A percentile compares a stretch with the other conserved stretches of the same genome.
phyloP scores from a whole-genome alignment of 2,113 vertebrate genomes.

The Sylvicapra grimmia region DNA sequence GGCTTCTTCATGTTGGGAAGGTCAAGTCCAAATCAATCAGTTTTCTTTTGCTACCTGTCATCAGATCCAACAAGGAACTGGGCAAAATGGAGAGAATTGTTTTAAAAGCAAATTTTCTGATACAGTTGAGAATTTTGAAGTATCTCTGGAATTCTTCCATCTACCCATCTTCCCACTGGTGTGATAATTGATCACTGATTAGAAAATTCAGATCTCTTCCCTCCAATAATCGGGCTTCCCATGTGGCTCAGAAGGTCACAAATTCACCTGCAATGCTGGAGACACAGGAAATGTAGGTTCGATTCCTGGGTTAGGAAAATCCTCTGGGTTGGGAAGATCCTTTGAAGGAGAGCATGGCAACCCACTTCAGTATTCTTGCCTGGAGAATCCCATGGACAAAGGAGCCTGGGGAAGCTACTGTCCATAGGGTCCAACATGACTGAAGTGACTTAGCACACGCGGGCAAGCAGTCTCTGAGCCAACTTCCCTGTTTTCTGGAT shows the following conservation, averaged over 20 bases:
- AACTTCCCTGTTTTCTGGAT: not conserved
- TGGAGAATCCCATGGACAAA: not conserved
- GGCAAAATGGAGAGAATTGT: not conserved
- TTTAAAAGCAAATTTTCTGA: not conserved
- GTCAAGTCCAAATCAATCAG: not conserved
- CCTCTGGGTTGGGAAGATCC: not conserved
- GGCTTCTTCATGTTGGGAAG: not conserved
- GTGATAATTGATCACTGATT: not conserved
- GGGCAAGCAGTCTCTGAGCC: not conserved
- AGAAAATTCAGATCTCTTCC: not conserved
- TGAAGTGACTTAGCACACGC: not conserved
- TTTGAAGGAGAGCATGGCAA: not conserved
- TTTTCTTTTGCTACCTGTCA: not conserved
- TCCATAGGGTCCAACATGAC: not conserved
- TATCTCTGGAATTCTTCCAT: not conserved
- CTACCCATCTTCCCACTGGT: not conserved
- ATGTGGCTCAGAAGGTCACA: not conserved
- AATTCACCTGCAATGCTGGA: not conserved
- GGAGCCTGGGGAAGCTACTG: not conserved
- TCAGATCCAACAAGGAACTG: not conserved
- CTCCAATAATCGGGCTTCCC: not conserved
- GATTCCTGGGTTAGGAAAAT: not conserved
- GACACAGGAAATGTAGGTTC: not conserved
- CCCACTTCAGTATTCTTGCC: not conserved
- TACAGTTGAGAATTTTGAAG: not conserved